Percentiles rank a stretch among this genome's conserved stretches.
Evolutionary conservation across 2,888 invertebrate genomes (phyloP).

Genomic region (Drosophila differens): DNA sequence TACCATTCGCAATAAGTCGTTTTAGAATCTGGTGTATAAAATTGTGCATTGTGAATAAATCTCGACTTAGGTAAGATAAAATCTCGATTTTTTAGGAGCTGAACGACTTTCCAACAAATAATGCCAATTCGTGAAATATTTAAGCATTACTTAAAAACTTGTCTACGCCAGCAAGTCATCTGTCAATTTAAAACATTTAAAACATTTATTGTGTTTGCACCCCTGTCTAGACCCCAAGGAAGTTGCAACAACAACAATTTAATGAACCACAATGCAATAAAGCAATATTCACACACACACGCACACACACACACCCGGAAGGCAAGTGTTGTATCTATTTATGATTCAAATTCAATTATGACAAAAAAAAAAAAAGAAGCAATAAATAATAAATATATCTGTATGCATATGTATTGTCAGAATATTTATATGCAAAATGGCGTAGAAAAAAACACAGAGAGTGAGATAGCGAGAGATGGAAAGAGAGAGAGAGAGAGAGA

Average conservation of each 20-base stretch:
- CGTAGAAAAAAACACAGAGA: slow-evolving; percentile 12
- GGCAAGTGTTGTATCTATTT: slow-evolving; percentile 67
- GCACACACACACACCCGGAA: slow-evolving; percentile 29
- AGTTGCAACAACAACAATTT: slow-evolving; percentile 59
- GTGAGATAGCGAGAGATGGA: background rate
- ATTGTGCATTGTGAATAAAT: background rate
- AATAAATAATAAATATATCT: slow-evolving; percentile 67
- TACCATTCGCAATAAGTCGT: background rate
- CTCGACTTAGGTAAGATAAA: background rate
- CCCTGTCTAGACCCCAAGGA: slow-evolving; percentile 47
- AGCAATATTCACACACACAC: slow-evolving; percentile 23
- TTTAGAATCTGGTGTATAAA: background rate
- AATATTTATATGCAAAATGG: slow-evolving; percentile 40
- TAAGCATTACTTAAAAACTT: slow-evolving; percentile 29
- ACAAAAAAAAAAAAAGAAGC: slow-evolving; percentile 61
- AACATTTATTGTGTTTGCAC: slow-evolving; percentile 62
- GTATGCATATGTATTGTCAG: slow-evolving; percentile 18
- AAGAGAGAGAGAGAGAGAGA: slow-evolving; percentile 1
- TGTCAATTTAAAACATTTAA: slow-evolving; percentile 64
- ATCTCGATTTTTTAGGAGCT: background rate
- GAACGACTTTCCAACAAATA: background rate
- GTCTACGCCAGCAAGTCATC: slow-evolving; percentile 51
- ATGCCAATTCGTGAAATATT: background rate
- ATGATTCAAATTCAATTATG: slow-evolving; percentile 77
- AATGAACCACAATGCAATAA: slow-evolving; percentile 61